Base-by-base conservation (phyloP, 2,888 invertebrate species). In the Priocnemis perturbator region DNA sequence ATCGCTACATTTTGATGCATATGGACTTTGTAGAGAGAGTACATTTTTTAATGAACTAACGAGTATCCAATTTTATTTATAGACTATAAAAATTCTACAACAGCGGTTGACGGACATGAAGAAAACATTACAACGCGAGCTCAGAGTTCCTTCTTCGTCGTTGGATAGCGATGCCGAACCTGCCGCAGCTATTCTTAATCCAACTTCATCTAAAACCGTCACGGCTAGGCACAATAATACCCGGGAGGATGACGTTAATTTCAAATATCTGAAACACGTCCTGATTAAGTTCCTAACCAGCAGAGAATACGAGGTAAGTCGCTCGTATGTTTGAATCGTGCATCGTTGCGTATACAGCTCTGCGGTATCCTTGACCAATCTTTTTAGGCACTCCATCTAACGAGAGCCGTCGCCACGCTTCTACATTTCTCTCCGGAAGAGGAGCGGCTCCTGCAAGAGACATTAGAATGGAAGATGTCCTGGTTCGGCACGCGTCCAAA, bases 201-300 rank as follows among this genome's bases (percentile, higher is more conserved):
- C 93, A 75, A 91, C 93, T 90, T 90, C 90, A 79, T 90, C 89
- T 7, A 90, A 90, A 64, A 90, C 90, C 0, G 88, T 90, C 77
- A 86, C 88, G 82, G 87, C 89, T 75, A 89, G 88, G 55, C 85
- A 86, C 59, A 86, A 81, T 53, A 89, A 87, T 61, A 71, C 82
- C 14, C 85, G 85, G 73, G 91, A 91, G 81, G 92, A 94, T 70
- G 94, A 95, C 83, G 93, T 95, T 58, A 96, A 95, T 90, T 95
- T 95, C 85, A 93, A 93, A 87, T 98, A 98, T 89, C 91, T 98
- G 67, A 97, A 97, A 86, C 97, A 98, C 90, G 98, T 98, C 74
- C 93, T 98, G 73, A 94, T 98, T 2, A 96, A 97, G 87, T 98
- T 98, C 90, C 92, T 98, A 83, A 97, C 97, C 0, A 94, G 96